Evolutionary conservation across 2,113 vertebrate genomes (phyloP), one percentile per base, ranked within the genome.

Genomic region (Otolemur garnettii): DNA sequence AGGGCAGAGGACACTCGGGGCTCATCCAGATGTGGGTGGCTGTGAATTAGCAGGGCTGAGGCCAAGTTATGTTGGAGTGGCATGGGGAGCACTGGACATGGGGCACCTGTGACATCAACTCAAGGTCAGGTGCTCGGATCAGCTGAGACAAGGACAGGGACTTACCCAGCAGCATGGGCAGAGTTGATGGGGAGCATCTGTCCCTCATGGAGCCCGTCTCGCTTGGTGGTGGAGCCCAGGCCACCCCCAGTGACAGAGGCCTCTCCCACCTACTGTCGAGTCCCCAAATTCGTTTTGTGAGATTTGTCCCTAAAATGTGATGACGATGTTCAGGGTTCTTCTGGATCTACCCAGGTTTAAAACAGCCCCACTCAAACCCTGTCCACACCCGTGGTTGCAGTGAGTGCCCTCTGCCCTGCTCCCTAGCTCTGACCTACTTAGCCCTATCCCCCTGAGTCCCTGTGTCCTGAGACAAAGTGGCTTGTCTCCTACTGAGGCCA

Each of bases 21-120:
- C 60, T 38, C 4, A 0, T 42, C n/a, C 26, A 33, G 28, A 9
- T 0, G 0, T 35, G 30, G 35, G 68, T 22, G 12, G 38, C 0
- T 0, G 57, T 35, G 3, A 0, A 15, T 3, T 1, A 45, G 53
- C n/a, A 0, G 0, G 26, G 42, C 77, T 28, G 28, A 66, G 14
- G 42, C 10, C 50, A 4, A 4, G 3, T 75, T 26, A 5, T 35
- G 69, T 14, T 59, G 66, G 66, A 30, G 22, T 33, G 66, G 30
- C 2, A 0, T 22, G 19, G 0, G 7, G 18, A 30, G 14, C 9
- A 2, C 22, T 17, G 35, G 33, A 28, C 10, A 9, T 8, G 4
- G 3, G 18, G 30, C 10, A 14, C 7, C 2, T 11, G 35, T 4
- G 5, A 10, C 7, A 2, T 38, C n/a, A 5, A 5, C 13, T 26